phyloP scores from a whole-genome alignment of 2,888 invertebrate species.

The Terebella lapidaria region DNA sequence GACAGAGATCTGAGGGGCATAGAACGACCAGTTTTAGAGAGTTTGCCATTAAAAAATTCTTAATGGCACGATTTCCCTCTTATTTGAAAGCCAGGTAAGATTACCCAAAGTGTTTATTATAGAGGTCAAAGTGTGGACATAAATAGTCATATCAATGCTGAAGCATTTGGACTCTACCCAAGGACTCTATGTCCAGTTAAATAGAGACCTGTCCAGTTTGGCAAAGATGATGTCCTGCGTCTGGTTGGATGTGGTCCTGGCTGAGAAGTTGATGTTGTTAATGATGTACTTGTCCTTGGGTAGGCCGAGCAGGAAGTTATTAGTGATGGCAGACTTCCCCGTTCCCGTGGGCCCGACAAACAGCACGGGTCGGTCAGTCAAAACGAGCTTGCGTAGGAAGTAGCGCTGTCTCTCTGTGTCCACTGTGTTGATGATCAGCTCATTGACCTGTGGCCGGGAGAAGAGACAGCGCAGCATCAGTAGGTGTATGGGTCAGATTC shows the following conservation, averaged over 20 bases:
- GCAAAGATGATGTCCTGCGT: conserved; percentile 52
- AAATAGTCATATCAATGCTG: no score
- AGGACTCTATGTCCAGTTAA: no score
- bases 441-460: conserved; percentile 31
- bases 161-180: no score
- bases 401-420: conserved; percentile 48
- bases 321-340: conserved; percentile 51
- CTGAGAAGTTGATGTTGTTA: conserved; percentile 51
- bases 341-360: conserved; percentile 53
- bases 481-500: no score
- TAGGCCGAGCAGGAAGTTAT: conserved; percentile 42
- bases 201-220: conserved; percentile 49
- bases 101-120: no score
- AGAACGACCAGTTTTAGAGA: no score
- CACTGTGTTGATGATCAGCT: conserved; percentile 47
- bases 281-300: conserved; percentile 47
- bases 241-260: conserved; percentile 50
- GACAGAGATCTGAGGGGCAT: no score
- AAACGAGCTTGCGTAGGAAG: conserved; percentile 42
- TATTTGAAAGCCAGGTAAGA: no score
- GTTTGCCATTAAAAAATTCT: no score
- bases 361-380: conserved; percentile 36
- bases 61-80: no score
- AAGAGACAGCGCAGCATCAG: no score
- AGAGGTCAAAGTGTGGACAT: no score